Conservation (phyloP, 2,113 vertebrate genomes). For the Lophochroa leadbeateri region DNA sequence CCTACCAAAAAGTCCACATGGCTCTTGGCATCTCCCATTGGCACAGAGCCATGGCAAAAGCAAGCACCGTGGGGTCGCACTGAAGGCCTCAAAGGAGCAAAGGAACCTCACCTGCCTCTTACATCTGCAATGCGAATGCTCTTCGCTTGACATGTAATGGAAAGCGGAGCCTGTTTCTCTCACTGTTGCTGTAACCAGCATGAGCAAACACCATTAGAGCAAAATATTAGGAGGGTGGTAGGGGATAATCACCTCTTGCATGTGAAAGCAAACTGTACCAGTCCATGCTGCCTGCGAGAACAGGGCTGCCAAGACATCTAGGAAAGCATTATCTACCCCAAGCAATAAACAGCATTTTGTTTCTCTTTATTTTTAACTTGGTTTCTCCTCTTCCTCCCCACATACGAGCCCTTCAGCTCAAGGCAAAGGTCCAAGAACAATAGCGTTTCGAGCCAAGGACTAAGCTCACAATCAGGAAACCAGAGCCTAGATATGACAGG, state of each 20-base stretch:
- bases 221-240: background rate
- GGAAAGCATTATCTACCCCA: conserved; percentile 14
- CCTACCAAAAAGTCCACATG: background rate
- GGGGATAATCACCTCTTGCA: background rate
- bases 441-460: conserved; percentile 11
- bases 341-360: conserved; percentile 34
- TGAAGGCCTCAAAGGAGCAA: rapidly evolving
- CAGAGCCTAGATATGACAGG: conserved; percentile 6
- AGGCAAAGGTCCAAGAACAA: conserved; percentile 59
- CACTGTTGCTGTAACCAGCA: background rate
- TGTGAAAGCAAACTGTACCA: background rate
- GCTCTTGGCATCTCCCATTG: background rate
- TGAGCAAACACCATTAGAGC: background rate
- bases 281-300: background rate
- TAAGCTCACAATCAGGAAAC: conserved; percentile 25
- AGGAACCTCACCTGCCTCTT: background rate
- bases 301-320: background rate
- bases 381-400: conserved; percentile 28
- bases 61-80: rapidly evolving
- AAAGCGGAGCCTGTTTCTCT: background rate
- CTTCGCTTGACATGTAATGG: background rate
- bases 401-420: background rate
- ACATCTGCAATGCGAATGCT: background rate
- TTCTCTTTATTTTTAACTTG: conserved; percentile 60
- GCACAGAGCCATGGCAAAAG: background rate